These are phyloP conservation scores for Eurytoma californica DNA, from an alignment of 2,888 invertebrate genomes.

Conservation along the genomic window DNA sequence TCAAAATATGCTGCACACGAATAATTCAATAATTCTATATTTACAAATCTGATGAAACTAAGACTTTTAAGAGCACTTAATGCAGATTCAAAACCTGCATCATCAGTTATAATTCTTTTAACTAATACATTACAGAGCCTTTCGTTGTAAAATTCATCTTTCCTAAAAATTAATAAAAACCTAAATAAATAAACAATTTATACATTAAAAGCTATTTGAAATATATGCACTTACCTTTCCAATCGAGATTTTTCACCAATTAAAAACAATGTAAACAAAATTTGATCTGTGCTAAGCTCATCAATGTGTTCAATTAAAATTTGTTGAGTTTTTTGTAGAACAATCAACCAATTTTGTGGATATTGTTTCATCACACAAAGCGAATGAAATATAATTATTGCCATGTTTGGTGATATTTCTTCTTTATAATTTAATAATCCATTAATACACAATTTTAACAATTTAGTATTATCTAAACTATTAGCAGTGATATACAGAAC, in stretches of 20 bases:
- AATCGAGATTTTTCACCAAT: not conserved
- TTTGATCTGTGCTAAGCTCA: not conserved
- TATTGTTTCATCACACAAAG: not conserved
- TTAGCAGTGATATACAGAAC: slow-evolving; percentile 9
- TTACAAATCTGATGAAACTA: not conserved
- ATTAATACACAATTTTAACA: slow-evolving; percentile 7
- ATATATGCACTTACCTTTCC: not conserved
- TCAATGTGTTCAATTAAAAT: slow-evolving; percentile 21
- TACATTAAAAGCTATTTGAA: not conserved
- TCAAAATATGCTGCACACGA: slow-evolving; percentile 42
- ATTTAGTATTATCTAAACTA: not conserved
- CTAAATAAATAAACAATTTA: not conserved
- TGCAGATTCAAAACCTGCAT: slow-evolving; percentile 27
- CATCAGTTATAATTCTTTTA: slow-evolving; percentile 22
- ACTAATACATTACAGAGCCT: slow-evolving; percentile 9
- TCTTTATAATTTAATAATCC: slow-evolving; percentile 4
- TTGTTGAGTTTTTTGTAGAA: slow-evolving; percentile 18
- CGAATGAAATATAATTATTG: slow-evolving; percentile 17
- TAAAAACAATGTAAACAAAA: slow-evolving; percentile 15
- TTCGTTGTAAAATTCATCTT: slow-evolving; percentile 12
- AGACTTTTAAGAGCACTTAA: slow-evolving; percentile 25
- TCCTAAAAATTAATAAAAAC: not conserved
- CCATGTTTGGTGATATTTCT: slow-evolving; percentile 11
- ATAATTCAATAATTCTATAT: slow-evolving; percentile 38
- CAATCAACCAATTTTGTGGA: slow-evolving; percentile 1